Evolutionary conservation across 2,113 vertebrate species (phyloP), one percentile per base, ranked within the genome.

Genomic region (Macaca mulatta): DNA sequence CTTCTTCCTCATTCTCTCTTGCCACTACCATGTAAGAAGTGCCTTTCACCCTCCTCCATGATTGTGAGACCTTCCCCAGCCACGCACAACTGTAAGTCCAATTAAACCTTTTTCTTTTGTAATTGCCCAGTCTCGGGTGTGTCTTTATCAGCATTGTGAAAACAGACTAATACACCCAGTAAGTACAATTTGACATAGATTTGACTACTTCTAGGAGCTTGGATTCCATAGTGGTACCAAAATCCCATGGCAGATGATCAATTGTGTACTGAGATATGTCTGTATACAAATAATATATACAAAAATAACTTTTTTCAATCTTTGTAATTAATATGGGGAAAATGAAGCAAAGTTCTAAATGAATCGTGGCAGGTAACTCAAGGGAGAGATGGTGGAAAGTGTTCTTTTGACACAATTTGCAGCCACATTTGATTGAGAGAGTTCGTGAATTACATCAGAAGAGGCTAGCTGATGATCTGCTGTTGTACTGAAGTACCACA

Each of bases 181-280:
- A 64, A 64, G 17, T 55, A 61, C 48, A 89, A 85, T 77, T 89
- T 88, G 57, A 90, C 48, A 55, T 25, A 74, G 12, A 93, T 27
- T 86, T 74, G 22, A 85, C 30, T 89, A 61, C 40, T 87, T 96
- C n/a, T 17, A 69, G 69, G 61, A 89, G 40, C 59, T 82, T 96
- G 50, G 74, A 93, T 64, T 93, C 78, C 78, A n/a, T 6, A 45
- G 18, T 74, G n/a, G 30, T 12, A 80, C 52, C 70, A 45, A 77
- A 77, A 92, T 69, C 77, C 85, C 32, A 69, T 1, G 67, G 52
- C 16, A n/a, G 14, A 50, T 77, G 75, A 69, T 10, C 43, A 45
- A 8, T 1, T 22, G n/a, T 30, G 16, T 30, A 52, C 16, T 81
- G 27, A 85, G 32, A 85, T 61, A 20, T 30, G 20, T 67, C 2